Base-by-base conservation (phyloP, 2,113 vertebrate species). In the Hemicordylus capensis region DNA sequence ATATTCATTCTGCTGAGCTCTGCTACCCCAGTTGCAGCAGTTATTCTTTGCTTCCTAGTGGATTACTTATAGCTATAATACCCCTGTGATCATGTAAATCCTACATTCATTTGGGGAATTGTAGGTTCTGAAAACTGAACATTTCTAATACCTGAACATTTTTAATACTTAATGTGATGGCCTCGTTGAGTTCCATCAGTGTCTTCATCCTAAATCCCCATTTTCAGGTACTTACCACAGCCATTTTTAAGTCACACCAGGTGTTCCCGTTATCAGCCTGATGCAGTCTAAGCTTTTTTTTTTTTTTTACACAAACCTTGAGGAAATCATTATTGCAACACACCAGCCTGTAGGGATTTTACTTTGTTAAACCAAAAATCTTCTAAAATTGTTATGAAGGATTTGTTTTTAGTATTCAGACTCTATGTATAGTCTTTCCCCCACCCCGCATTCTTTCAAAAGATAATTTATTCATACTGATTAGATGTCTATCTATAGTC, bases 21-120 rank as follows among this genome's bases (percentile, higher is more conserved):
- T 88, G 44, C 79, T 77, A 90, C 84, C 64, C 83, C 58, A 75
- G 56, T 81, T 91, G 93, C 69, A 85, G 81, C 87, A 92, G 89
- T 94, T 96, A 94, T 87, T 93, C 93, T 92, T 31, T 87, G 83
- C 31, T 17, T 93, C 80, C 91, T 87, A 93, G 87, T 89, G 92
- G 94, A 93, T 94, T 94, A 90, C 88, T 85, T 90, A 86, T 46
- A 92, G 80, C 70, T 86, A 0, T 92, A 89, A 90, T 93, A 74
- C 89, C 93, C 81, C 83, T 91, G 90, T 70, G 86, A 93, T 95
- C 94, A 91, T 92, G 82, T 93, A 96, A 97, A 96, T 96, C 93
- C 94, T 93, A 66, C 90, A 92, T 94, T 95, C 89, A 94, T 96
- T 95, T 92, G 85, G 83, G 90, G 93, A 96, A 96, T 93, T 95